phyloP scores from a whole-genome alignment of 2,113 vertebrate genomes.

The Xenopus borealis region DNA sequence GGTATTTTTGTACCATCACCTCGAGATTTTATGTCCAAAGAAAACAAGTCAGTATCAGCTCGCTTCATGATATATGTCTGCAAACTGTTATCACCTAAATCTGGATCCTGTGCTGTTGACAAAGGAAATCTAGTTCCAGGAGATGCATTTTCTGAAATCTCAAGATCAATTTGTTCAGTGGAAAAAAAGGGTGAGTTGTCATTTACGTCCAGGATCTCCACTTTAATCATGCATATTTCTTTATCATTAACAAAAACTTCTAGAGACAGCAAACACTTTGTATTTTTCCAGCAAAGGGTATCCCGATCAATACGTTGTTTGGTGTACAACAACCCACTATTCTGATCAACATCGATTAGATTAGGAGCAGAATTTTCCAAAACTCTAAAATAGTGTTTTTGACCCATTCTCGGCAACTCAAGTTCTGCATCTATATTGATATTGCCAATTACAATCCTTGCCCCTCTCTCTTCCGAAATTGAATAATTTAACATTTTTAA shows the following conservation, averaged over 20 bases:
- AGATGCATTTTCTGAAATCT: constrained; percentile 95
- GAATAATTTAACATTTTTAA: constrained; percentile 97
- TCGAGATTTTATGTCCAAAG: constrained; percentile 92
- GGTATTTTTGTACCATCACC: constrained; percentile 97
- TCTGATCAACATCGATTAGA: constrained; percentile 91
- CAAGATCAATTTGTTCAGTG: constrained; percentile 93
- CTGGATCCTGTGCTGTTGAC: constrained; percentile 90
- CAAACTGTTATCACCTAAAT: constrained; percentile 88
- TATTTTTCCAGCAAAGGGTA: constrained; percentile 84
- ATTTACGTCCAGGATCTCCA: constrained; percentile 96
- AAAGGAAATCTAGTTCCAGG: constrained; percentile 94
- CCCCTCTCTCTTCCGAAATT: constrained; percentile 91
- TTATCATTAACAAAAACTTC: constrained; percentile 97
- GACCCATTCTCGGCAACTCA: constrained; percentile 60
- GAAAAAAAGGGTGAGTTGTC: constrained; percentile 92
- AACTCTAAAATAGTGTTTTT: constrained; percentile 89
- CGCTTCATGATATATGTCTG: constrained; percentile 93
- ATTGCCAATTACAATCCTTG: constrained; percentile 93
- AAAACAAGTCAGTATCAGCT: constrained; percentile 93
- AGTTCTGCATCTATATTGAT: constrained; percentile 93
- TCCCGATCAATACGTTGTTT: constrained; percentile 96
- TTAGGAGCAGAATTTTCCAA: constrained; percentile 95
- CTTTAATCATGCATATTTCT: constrained; percentile 98
- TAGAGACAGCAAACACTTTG: constrained; percentile 94
- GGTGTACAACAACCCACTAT: constrained; percentile 92